Conservation (phyloP, 2,888 invertebrate genomes). For the Latheticus oryzae region DNA sequence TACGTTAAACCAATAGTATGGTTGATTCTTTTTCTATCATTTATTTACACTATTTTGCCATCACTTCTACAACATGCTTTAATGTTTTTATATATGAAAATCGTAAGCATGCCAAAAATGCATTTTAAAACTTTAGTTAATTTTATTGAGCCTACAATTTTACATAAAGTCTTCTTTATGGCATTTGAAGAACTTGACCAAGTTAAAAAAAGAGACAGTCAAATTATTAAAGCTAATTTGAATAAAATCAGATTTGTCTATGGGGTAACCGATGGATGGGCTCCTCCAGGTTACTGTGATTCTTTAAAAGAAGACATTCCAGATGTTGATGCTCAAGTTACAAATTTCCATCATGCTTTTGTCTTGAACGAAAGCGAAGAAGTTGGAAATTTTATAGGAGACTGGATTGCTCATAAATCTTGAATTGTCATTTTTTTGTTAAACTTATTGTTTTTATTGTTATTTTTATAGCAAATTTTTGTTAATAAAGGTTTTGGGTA, state of each 20-base stretch:
- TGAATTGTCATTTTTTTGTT: background rate
- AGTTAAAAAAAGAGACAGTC: conserved; percentile 75
- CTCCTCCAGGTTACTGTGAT: conserved; percentile 77
- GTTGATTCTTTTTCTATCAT: conserved; percentile 66
- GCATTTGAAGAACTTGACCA: conserved; percentile 85
- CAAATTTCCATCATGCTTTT: conserved; percentile 81
- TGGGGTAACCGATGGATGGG: conserved; percentile 85
- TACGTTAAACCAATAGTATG: conserved; percentile 69
- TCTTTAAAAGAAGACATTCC: conserved; percentile 74
- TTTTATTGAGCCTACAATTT: conserved; percentile 70
- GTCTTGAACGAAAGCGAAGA: conserved; percentile 74
- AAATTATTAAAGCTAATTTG: conserved; percentile 70
- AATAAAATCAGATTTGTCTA: conserved; percentile 83
- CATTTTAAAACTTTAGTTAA: conserved; percentile 69
- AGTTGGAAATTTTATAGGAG: conserved; percentile 66
- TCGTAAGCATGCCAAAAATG: conserved; percentile 67
- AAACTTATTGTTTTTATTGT: conserved; percentile 2
- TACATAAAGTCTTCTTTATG: conserved; percentile 76
- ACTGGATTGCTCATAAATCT: conserved; percentile 53
- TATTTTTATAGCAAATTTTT: conserved; percentile 11
- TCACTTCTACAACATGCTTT: conserved; percentile 66
- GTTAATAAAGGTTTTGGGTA: conserved; percentile 8
- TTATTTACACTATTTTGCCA: conserved; percentile 71
- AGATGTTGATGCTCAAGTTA: conserved; percentile 69
- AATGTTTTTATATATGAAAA: conserved; percentile 70